Evolutionary conservation across 1,140 invertebrate species (phyloP).

Genomic region (Yoshiicerus persimilis): DNA sequence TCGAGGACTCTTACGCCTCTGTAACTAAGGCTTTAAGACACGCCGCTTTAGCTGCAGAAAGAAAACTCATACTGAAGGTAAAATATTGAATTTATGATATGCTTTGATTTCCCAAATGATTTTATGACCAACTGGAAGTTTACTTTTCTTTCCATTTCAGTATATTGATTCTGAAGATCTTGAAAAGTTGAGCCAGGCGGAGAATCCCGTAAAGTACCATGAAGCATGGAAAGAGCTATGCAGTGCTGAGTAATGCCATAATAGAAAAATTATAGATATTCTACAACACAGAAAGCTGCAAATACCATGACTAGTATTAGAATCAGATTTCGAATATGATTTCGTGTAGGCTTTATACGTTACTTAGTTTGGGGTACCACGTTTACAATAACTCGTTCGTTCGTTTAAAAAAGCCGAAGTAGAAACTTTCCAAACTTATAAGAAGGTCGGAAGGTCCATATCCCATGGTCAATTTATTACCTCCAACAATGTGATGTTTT

Average conservation of each 20-base stretch:
- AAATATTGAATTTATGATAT: not conserved
- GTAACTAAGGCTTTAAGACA: slow-evolving; percentile 94
- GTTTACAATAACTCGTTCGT: too few species aligned
- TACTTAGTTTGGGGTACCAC: too few species aligned
- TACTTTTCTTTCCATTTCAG: slow-evolving; percentile 54
- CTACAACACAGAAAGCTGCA: too few species aligned
- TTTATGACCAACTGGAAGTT: not conserved
- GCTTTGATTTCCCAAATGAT: not conserved
- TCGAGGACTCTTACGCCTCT: slow-evolving; percentile 95
- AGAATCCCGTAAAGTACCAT: slow-evolving; percentile 81
- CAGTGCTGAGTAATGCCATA: slow-evolving; percentile 73
- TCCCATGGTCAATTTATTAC: too few species aligned
- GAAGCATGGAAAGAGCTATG: slow-evolving; percentile 92
- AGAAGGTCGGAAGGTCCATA: too few species aligned
- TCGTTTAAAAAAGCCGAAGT: too few species aligned
- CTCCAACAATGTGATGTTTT: too few species aligned
- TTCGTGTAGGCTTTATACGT: too few species aligned
- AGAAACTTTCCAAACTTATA: too few species aligned
- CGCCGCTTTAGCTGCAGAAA: slow-evolving; percentile 78
- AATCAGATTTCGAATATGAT: too few species aligned
- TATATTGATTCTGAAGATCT: slow-evolving; percentile 70
- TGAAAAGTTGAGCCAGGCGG: slow-evolving; percentile 70
- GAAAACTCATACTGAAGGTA: slow-evolving; percentile 78
- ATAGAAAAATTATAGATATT: too few species aligned
- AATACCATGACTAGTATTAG: too few species aligned